Conservation (phyloP, 2,797 vertebrate species). For the Ataeniobius toweri region DNA sequence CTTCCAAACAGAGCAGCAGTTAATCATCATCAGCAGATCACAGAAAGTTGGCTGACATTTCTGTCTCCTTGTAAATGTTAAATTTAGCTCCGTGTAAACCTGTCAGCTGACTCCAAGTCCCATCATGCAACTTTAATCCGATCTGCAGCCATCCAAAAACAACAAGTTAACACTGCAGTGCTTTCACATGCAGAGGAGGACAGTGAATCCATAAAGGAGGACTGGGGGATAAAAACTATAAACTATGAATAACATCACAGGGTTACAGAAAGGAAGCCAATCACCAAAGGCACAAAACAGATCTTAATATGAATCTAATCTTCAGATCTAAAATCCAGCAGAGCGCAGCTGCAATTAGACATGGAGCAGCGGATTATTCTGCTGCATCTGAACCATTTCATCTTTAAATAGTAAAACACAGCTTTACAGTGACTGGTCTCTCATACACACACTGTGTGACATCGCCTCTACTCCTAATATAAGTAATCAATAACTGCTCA, state of each 20-base stretch:
- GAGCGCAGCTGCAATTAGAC: background rate
- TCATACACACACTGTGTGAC: too few species aligned
- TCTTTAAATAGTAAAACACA: background rate
- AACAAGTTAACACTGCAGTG: background rate
- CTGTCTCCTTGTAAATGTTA: background rate
- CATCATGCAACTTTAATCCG: constrained; percentile 47
- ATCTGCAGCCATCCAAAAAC: constrained; percentile 15
- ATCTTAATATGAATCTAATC: background rate
- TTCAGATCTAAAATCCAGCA: background rate
- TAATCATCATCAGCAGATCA: background rate
- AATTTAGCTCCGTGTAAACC: constrained; percentile 7
- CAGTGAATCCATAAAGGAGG: background rate
- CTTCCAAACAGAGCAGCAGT: background rate
- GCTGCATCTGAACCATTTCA: background rate
- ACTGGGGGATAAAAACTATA: background rate
- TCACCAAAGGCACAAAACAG: too few species aligned
- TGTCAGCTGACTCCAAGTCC: constrained; percentile 23
- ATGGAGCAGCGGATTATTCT: background rate
- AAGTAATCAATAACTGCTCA: too few species aligned
- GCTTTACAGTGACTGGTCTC: too few species aligned
- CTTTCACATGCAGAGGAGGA: background rate
- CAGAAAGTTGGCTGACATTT: too few species aligned
- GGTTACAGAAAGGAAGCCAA: background rate
- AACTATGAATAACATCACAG: background rate
- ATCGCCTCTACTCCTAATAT: too few species aligned